A percentile compares a stretch with the other conserved stretches of the same genome.
Evolutionary conservation across 2,113 vertebrate genomes (phyloP).

Genomic region (Triplophysa tibetana): DNA sequence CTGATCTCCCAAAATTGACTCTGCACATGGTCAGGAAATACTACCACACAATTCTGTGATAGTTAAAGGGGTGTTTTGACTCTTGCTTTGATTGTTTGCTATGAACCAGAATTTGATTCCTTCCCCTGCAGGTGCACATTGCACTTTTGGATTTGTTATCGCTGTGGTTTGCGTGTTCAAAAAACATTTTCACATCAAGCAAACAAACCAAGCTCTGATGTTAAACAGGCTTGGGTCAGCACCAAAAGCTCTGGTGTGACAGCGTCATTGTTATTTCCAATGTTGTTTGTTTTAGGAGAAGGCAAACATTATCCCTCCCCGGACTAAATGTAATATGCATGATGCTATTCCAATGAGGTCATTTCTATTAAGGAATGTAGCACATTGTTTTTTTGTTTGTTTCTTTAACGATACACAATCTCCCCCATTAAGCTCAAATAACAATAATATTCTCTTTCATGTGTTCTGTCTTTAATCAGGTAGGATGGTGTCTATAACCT

Average conservation of each 20-base stretch:
- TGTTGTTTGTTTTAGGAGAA: conserved; percentile 1
- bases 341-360: background rate
- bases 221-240: too few relatives aligned
- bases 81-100: background rate
- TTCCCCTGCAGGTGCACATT: too few relatives aligned
- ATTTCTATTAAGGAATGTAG: background rate
- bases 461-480: conserved; percentile 65
- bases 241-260: background rate
- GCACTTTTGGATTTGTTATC: too few relatives aligned
- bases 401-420: background rate
- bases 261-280: conserved; percentile 14
- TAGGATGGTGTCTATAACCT: conserved; percentile 75
- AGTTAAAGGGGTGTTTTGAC: too few relatives aligned
- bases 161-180: too few relatives aligned
- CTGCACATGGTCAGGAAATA: conserved; percentile 24
- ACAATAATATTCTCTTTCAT: background rate
- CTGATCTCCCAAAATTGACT: conserved; percentile 32
- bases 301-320: background rate
- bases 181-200: too few relatives aligned
- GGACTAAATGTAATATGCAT: background rate
- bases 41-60: background rate
- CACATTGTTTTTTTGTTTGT: background rate
- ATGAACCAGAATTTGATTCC: too few relatives aligned
- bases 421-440: background rate
- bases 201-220: too few relatives aligned